Conservation (phyloP, 2,888 invertebrate genomes). For the Agriopis marginaria region DNA sequence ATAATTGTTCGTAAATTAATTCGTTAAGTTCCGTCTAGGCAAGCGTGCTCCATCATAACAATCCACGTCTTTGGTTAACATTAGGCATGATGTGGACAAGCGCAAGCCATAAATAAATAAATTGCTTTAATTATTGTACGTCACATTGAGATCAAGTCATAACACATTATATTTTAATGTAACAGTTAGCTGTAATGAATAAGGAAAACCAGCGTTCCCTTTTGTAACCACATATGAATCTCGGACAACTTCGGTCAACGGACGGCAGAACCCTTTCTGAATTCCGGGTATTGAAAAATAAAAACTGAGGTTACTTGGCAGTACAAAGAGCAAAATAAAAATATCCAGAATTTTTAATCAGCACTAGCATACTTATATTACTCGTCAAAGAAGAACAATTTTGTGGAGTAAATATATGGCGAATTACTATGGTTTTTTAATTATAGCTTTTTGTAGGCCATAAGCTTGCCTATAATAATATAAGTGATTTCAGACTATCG, state of each 20-base stretch:
- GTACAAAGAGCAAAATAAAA: background rate
- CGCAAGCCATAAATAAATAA: too few species aligned
- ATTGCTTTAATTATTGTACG: too few species aligned
- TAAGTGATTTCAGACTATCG: too few species aligned
- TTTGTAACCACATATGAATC: conserved; percentile 15
- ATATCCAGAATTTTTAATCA: background rate
- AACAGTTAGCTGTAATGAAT: conserved; percentile 1
- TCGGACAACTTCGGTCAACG: conserved; percentile 20
- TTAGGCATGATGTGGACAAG: too few species aligned
- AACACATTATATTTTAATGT: background rate
- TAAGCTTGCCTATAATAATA: too few species aligned
- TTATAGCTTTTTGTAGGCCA: too few species aligned
- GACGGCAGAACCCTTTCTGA: conserved; percentile 32
- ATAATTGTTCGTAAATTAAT: too few species aligned
- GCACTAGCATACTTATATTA: background rate
- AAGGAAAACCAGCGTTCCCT: conserved; percentile 32
- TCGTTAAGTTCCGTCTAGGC: too few species aligned
- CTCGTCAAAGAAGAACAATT: background rate
- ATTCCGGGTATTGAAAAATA: conserved; percentile 38
- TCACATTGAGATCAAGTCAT: background rate
- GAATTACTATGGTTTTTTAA: too few species aligned
- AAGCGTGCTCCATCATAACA: too few species aligned
- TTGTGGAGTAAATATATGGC: too few species aligned
- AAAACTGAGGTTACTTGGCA: conserved; percentile 16
- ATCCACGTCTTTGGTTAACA: too few species aligned